Percentiles rank a stretch among this genome's conserved stretches.
These are phyloP conservation scores for Promerops cafer DNA, from an alignment of 2,113 vertebrate species.

Conservation along the genomic window DNA sequence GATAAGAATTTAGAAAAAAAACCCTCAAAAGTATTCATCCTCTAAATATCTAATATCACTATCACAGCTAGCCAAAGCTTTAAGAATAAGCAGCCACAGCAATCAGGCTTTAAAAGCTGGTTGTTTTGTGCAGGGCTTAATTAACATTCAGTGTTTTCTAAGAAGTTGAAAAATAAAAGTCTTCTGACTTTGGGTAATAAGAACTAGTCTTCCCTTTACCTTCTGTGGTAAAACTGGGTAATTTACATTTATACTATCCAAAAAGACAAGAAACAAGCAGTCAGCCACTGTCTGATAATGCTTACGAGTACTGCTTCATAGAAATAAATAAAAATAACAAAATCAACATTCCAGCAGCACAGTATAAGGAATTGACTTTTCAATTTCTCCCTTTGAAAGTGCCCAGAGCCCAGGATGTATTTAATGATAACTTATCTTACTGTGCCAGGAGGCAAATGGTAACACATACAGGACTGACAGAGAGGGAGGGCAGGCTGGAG, in stretches of 20 bases:
- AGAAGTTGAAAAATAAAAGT: background rate
- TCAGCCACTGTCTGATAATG: background rate
- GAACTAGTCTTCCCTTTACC: background rate
- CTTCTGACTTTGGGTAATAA: background rate
- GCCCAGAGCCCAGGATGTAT: slow-evolving; percentile 74
- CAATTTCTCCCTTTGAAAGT: slow-evolving; percentile 32
- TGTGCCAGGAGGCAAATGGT: slow-evolving; percentile 71
- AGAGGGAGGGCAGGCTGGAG: slow-evolving; percentile 95
- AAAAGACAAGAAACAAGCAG: background rate
- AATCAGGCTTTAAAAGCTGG: background rate
- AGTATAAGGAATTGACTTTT: background rate
- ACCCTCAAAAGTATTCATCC: background rate
- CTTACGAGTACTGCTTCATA: background rate
- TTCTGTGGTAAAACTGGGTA: background rate
- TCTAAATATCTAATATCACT: background rate
- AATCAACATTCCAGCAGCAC: background rate
- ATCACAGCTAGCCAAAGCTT: background rate
- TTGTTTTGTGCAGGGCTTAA: background rate
- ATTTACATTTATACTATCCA: background rate
- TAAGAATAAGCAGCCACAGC: background rate
- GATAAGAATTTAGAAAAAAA: background rate
- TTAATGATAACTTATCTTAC: slow-evolving; percentile 81
- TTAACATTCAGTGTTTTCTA: background rate
- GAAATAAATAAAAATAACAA: background rate
- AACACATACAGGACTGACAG: slow-evolving; percentile 95